These are phyloP conservation scores for Lepidocyrtinus sp. DNA, from an alignment of 2,888 invertebrate species.

Conservation along the genomic window DNA sequence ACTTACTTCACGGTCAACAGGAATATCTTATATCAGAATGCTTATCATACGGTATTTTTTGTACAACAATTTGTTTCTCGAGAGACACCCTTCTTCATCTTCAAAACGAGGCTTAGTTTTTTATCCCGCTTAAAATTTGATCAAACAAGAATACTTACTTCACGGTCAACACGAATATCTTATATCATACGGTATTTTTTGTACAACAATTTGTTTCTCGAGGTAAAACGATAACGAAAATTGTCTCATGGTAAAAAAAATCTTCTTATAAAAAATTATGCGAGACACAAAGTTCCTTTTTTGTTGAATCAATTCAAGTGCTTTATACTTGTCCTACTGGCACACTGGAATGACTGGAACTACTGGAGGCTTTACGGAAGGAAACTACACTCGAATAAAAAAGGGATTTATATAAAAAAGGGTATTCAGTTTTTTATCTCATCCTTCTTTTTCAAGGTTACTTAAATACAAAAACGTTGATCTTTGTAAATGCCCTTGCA, in stretches of 20 bases:
- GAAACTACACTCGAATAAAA: not conserved
- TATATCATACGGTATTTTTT: not conserved
- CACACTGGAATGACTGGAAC: no score
- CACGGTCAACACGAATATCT: not conserved
- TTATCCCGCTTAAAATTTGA: no score
- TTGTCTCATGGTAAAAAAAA: slow-evolving; percentile 3
- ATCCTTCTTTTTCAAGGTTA: slow-evolving; percentile 11
- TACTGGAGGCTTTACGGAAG: slow-evolving; percentile 1
- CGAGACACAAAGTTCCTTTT: slow-evolving; percentile 4
- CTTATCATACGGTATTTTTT: not conserved
- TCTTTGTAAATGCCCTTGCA: not conserved
- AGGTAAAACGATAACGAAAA: slow-evolving; percentile 5
- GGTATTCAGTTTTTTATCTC: slow-evolving; percentile 1
- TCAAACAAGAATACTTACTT: not conserved
- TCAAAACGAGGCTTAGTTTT: not conserved
- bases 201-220: not conserved
- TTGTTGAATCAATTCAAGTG: slow-evolving; percentile 46
- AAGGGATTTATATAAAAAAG: slow-evolving; percentile 13
- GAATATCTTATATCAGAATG: not conserved
- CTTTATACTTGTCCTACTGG: not conserved
- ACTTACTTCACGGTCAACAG: not conserved
- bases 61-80: no score
- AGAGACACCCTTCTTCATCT: no score
- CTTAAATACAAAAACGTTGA: not conserved
- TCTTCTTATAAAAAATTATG: no score